Percentiles rank a stretch among this genome's conserved stretches.
These are phyloP conservation scores for Ammodytes marinus DNA, from an alignment of 2,113 vertebrate species.

Conservation along the genomic window DNA sequence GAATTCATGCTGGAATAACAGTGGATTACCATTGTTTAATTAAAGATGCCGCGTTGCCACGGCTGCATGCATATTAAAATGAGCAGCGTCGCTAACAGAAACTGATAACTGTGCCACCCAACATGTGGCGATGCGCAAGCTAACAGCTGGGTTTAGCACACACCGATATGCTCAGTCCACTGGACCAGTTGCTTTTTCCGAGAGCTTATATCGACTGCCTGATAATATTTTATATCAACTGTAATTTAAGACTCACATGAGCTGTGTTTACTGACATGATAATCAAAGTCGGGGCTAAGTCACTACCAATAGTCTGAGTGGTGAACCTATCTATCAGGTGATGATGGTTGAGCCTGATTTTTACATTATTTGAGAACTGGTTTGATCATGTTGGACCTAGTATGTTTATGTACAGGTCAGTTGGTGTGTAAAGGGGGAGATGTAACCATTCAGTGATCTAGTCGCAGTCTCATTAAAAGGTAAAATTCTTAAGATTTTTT, in stretches of 20 bases:
- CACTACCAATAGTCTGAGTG: background rate
- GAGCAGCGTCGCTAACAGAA: conserved; percentile 67
- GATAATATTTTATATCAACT: conserved; percentile 9
- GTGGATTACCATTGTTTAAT: conserved; percentile 79
- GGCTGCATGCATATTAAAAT: conserved; percentile 78
- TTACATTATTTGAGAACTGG: too few species aligned
- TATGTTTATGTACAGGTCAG: too few species aligned
- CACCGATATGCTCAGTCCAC: conserved; percentile 13
- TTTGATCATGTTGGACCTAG: too few species aligned
- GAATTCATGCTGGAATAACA: conserved; percentile 80
- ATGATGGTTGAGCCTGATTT: too few species aligned
- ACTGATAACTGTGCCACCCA: conserved; percentile 65
- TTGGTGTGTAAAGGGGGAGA: too few species aligned
- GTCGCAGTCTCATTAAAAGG: too few species aligned
- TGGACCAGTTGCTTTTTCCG: conserved; percentile 10
- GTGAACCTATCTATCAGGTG: too few species aligned
- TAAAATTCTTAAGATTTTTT: too few species aligned
- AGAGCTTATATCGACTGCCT: conserved; percentile 12
- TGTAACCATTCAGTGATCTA: too few species aligned
- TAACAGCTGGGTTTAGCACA: conserved; percentile 49
- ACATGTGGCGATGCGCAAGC: conserved; percentile 26
- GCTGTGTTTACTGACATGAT: background rate
- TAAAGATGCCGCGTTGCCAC: conserved; percentile 74
- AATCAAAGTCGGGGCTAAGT: conserved; percentile 10
- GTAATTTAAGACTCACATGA: background rate